Conservation (phyloP, 2,888 invertebrate species). For the Rhyacophila evoluta region DNA sequence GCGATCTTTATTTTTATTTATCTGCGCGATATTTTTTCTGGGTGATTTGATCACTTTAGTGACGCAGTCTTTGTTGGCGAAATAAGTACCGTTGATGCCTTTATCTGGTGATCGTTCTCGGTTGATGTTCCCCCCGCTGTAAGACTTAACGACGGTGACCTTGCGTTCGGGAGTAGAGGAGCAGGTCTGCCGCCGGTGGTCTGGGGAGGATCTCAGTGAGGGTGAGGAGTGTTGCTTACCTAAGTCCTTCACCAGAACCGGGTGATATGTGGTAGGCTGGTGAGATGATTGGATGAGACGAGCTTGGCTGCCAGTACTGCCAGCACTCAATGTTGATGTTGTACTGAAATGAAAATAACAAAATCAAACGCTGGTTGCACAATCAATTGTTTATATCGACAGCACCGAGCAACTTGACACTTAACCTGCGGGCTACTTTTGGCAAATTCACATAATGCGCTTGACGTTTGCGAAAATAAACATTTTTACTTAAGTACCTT, state of each 20-base stretch:
- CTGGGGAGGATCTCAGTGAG: slow-evolving; percentile 69
- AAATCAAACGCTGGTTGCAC: too few species aligned
- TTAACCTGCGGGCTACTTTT: too few species aligned
- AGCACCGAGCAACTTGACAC: too few species aligned
- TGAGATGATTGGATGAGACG: slow-evolving; percentile 94
- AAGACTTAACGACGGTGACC: slow-evolving; percentile 69
- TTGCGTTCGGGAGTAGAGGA: slow-evolving; percentile 60
- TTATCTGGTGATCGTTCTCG: slow-evolving; percentile 66
- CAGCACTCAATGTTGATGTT: slow-evolving; percentile 93
- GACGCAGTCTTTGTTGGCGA: slow-evolving; percentile 63
- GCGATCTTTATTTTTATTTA: slow-evolving; percentile 35
- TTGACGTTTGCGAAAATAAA: too few species aligned
- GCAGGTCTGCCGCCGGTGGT: slow-evolving; percentile 60
- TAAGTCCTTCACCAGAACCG: slow-evolving; percentile 88
- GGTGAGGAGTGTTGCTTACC: slow-evolving; percentile 76
- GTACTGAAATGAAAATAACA: slow-evolving; percentile 77
- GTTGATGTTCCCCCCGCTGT: slow-evolving; percentile 68
- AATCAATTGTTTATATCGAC: too few species aligned
- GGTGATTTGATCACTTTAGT: slow-evolving; percentile 69
- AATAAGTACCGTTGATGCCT: slow-evolving; percentile 55
- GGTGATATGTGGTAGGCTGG: slow-evolving; percentile 92
- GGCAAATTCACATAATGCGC: too few species aligned
- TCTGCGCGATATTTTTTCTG: slow-evolving; percentile 62
- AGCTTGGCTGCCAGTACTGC: slow-evolving; percentile 93
- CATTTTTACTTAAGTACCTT: too few species aligned